These are phyloP conservation scores for Stenichneumon culpator DNA, from an alignment of 2,888 invertebrate genomes.

Conservation along the genomic window DNA sequence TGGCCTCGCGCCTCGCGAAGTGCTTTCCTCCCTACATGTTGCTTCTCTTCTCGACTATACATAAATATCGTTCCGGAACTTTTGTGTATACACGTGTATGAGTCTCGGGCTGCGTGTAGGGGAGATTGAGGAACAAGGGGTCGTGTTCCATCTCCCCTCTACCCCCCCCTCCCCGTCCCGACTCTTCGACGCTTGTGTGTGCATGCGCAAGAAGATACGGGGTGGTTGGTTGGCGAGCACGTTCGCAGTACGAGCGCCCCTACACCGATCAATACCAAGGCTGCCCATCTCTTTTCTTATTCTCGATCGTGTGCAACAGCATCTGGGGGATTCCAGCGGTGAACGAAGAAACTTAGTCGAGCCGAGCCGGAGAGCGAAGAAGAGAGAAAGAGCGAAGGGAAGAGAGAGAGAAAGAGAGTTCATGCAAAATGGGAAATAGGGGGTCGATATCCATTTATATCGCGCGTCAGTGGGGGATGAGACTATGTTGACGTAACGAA, in stretches of 20 bases:
- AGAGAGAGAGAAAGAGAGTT: neutral
- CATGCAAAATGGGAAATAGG: neutral
- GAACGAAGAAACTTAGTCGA: neutral
- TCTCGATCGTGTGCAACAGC: slow-evolving; percentile 16
- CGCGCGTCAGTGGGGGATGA: neutral
- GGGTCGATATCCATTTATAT: slow-evolving; percentile 2
- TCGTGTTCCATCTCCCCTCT: neutral
- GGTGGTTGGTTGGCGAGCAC: slow-evolving; percentile 15
- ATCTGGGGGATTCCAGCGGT: neutral
- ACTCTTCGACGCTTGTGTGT: neutral
- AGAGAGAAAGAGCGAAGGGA: neutral
- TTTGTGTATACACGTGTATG: slow-evolving; percentile 9
- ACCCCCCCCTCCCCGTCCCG: neutral
- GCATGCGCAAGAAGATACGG: neutral
- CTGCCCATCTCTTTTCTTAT: slow-evolving; percentile 11
- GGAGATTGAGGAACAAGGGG: neutral
- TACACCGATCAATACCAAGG: slow-evolving; percentile 7
- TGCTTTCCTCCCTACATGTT: slow-evolving; percentile 45
- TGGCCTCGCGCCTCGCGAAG: slow-evolving; percentile 40
- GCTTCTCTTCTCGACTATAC: slow-evolving; percentile 8
- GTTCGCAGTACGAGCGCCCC: slow-evolving; percentile 1
- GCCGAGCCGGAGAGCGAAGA: neutral
- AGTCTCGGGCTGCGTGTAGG: neutral
- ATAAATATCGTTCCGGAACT: slow-evolving; percentile 6
- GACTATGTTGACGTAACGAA: neutral